Conservation (phyloP, 2,113 vertebrate species). For the Cettia cetti region DNA sequence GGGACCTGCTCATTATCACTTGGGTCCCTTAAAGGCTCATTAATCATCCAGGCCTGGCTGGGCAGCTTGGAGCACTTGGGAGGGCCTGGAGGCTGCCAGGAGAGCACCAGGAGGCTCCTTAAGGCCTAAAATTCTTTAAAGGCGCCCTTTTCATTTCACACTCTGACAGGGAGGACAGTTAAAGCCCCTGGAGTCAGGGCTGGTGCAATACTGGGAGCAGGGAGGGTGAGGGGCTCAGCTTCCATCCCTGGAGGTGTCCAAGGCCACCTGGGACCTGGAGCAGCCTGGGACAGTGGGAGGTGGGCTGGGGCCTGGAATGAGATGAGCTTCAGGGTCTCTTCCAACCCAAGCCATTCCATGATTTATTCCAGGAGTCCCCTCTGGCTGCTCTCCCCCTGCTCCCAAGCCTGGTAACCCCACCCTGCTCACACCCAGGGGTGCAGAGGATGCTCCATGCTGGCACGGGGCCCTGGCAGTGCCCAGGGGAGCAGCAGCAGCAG, state of each 20-base stretch:
- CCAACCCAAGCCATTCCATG: neutral
- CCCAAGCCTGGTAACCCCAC: neutral
- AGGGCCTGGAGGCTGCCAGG: neutral
- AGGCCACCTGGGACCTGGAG: neutral
- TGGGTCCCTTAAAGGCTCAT: conserved; percentile 30
- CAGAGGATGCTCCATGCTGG: neutral
- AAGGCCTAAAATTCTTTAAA: conserved; percentile 15
- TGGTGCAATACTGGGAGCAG: neutral
- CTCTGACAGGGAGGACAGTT: neutral
- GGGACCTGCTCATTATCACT: conserved; percentile 8
- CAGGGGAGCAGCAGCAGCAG: neutral
- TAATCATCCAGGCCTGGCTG: conserved; percentile 34
- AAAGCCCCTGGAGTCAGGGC: neutral
- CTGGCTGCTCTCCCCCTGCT: neutral
- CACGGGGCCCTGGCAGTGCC: fast-evolving
- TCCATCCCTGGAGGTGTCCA: neutral
- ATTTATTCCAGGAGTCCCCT: neutral
- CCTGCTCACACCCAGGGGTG: neutral
- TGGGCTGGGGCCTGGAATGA: neutral
- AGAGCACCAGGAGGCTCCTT: neutral
- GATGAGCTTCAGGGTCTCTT: neutral
- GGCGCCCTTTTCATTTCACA: neutral
- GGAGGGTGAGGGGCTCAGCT: neutral
- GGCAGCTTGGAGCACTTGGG: neutral
- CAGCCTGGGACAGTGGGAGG: too few relatives aligned